phyloP scores from a whole-genome alignment of 2,113 vertebrate species.

The Spermophilus dauricus region DNA sequence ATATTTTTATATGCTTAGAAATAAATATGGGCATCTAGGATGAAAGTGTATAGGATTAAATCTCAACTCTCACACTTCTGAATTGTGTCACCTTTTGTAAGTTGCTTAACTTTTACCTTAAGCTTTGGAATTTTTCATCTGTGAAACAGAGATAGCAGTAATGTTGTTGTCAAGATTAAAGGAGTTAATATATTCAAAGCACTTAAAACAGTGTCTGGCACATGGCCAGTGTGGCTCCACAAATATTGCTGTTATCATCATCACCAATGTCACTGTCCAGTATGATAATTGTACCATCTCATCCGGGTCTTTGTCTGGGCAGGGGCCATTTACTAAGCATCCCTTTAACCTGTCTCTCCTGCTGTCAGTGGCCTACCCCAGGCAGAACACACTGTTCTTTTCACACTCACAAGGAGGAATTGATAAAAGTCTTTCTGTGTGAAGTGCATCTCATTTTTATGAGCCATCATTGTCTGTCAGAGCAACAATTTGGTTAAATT shows the following conservation, averaged over 20 bases:
- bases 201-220: not conserved
- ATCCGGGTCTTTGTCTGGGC: not conserved
- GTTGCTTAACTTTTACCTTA: not conserved
- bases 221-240: not conserved
- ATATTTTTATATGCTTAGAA: conserved; percentile 26
- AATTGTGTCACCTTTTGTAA: not conserved
- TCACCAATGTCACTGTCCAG: not conserved
- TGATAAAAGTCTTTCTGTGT: conserved; percentile 14
- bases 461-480: not conserved
- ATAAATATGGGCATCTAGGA: not conserved
- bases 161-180: not conserved
- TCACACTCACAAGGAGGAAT: not conserved
- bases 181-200: not conserved
- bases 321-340: not conserved
- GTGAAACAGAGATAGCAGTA: not conserved
- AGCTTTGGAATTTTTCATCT: conserved; percentile 11
- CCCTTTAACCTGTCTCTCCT: not conserved
- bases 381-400: not conserved
- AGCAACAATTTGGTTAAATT: conserved; percentile 39
- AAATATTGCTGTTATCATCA: not conserved
- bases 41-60: not conserved
- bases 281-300: not conserved
- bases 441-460: not conserved
- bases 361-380: not conserved
- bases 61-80: conserved; percentile 5